These are phyloP conservation scores for Hirtodrosophila confusa DNA, from an alignment of 2,888 invertebrate genomes.

Conservation along the genomic window DNA sequence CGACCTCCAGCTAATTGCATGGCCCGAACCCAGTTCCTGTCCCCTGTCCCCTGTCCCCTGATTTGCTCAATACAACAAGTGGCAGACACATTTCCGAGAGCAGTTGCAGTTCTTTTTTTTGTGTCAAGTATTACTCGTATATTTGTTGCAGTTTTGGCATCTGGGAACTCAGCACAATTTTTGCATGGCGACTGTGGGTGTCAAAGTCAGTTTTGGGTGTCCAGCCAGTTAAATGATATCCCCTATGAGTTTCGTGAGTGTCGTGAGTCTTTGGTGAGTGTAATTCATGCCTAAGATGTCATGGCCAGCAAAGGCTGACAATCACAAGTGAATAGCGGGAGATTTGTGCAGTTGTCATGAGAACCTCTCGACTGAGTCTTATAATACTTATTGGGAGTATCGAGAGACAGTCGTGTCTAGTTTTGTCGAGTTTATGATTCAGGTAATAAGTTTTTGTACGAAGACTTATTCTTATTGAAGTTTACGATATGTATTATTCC, in stretches of 20 bases:
- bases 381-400: too few relatives aligned
- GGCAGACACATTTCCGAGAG: slow-evolving; percentile 29
- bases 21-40: slow-evolving; percentile 18
- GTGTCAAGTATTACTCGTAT: slow-evolving; percentile 31
- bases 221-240: slow-evolving; percentile 15
- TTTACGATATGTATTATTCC: too few relatives aligned
- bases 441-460: too few relatives aligned
- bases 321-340: slow-evolving; percentile 11
- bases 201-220: slow-evolving; percentile 5
- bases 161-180: slow-evolving; percentile 28
- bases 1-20: slow-evolving; percentile 73
- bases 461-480: too few relatives aligned
- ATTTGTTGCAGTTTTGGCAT: slow-evolving; percentile 14
- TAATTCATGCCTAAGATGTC: slow-evolving; percentile 9
- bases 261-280: slow-evolving; percentile 17
- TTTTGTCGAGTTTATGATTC: too few relatives aligned
- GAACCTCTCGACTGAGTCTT: too few relatives aligned
- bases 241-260: slow-evolving; percentile 20
- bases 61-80: slow-evolving; percentile 45
- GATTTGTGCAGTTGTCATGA: slow-evolving; percentile 11
- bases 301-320: slow-evolving; percentile 5
- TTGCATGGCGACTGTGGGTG: slow-evolving; percentile 42
- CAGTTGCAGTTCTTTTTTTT: slow-evolving; percentile 34
- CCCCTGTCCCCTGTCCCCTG: slow-evolving; percentile 19
- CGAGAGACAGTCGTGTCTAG: too few relatives aligned